These are phyloP conservation scores for Euproctis similis DNA, from an alignment of 2,888 invertebrate genomes.

Conservation along the genomic window DNA sequence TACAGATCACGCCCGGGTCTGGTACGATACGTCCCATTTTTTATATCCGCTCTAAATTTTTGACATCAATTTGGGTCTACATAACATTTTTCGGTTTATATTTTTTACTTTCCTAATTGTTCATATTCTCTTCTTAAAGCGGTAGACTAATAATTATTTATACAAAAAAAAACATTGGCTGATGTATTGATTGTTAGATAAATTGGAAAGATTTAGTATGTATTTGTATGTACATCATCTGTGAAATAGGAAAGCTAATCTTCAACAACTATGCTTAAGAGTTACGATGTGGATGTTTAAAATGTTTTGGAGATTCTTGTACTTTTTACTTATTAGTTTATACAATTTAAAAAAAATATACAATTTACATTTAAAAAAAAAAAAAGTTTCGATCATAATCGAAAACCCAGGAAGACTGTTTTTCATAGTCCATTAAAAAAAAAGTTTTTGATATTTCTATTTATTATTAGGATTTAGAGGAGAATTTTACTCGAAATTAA, in stretches of 20 bases:
- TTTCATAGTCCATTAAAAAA: conserved; percentile 71
- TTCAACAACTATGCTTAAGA: conserved; percentile 26
- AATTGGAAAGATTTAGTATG: conserved; percentile 32
- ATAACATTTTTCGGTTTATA: too few relatives aligned
- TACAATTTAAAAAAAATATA: conserved; percentile 59
- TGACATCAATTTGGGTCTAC: too few relatives aligned
- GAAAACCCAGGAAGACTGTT: conserved; percentile 71
- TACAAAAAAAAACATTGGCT: conserved; percentile 55
- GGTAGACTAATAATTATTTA: too few relatives aligned
- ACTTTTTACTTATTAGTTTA: conserved; percentile 58
- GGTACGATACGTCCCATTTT: conserved; percentile 16
- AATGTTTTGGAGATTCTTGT: conserved; percentile 63
- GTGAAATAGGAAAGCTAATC: too few relatives aligned
- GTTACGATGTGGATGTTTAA: conserved; percentile 36
- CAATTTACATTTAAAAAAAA: too few relatives aligned
- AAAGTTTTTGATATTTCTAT: conserved; percentile 70
- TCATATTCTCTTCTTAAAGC: too few relatives aligned
- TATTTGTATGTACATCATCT: too few relatives aligned
- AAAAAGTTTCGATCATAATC: conserved; percentile 69
- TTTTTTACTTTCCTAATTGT: too few relatives aligned
- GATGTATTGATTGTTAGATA: conserved; percentile 35
- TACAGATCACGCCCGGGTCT: conserved; percentile 10
- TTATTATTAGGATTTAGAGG: conserved; percentile 60
- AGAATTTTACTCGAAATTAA: conserved; percentile 45
- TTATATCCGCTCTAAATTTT: too few relatives aligned